Base-by-base conservation (phyloP, 2,888 invertebrate species). In the Elmis aenea region DNA sequence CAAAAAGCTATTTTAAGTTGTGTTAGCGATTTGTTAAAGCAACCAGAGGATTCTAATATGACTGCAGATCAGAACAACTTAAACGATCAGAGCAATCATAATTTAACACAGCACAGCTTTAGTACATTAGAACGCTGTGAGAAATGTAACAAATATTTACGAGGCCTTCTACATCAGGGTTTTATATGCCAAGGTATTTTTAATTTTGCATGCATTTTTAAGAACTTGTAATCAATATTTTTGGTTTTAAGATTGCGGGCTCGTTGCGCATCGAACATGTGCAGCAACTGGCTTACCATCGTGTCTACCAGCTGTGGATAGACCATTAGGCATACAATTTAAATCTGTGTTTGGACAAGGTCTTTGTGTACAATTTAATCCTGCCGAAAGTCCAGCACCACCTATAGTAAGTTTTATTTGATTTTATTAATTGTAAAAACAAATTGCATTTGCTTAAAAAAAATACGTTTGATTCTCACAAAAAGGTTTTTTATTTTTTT, bases 191-290 rank as follows among this genome's bases (percentile, higher is more conserved):
- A 79, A 71, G 77, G 81, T 73, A 58, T 48, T 59, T 45, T 34
- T 13, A 24, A 22, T 25, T 33, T 39, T 10, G 8, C 22, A 43
- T 45, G 21, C 32, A 38, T 30, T 22, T 40, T 8, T 18, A 14
- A 13, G 10, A 11, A 21, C n/a, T n/a, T n/a, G n/a, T n/a, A n/a
- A 15, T 25, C 15, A 15, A 5, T 31, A 18, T 24, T 36, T 12
- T 16, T 26, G 34, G 8, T 20, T 16, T 45, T 36, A 58, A 80
- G 78, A 75, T 57, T 85, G 85, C 64, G 82, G 83, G 36, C 67
- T 82, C 51, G 76, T 82, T 42, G 77, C 80, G 48, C 85, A 85
- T 66, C 72, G 80, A 45, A 79, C 79, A 45, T 85, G 84, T 64
- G 74, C 78, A 26, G 76, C 78, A 23, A 76, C 76, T 38, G 79